Evolutionary conservation across 2,797 vertebrate species (phyloP).

Genomic region (Lacerta agilis): DNA sequence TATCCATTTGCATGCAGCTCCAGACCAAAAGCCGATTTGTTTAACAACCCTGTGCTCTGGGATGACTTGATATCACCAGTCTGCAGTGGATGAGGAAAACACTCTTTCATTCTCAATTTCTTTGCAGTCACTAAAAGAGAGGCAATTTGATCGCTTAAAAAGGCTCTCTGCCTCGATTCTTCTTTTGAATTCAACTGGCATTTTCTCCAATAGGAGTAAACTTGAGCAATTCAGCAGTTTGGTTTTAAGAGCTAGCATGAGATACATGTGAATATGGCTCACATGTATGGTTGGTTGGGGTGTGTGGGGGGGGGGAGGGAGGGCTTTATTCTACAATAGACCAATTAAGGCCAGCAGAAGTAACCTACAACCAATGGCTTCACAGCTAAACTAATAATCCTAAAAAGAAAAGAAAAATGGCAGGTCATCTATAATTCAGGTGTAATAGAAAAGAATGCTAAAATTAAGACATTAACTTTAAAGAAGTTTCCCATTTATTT

Average conservation of each 20-base stretch:
- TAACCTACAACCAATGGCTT: not conserved
- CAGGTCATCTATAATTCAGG: no score
- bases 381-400: not conserved
- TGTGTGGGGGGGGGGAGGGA: not conserved
- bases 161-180: constrained; percentile 12
- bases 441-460: not conserved
- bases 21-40: constrained; percentile 2
- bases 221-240: not conserved
- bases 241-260: not conserved
- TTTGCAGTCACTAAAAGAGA: not conserved
- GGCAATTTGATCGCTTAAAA: rapidly evolving
- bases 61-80: constrained; percentile 2
- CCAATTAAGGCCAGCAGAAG: not conserved
- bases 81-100: constrained; percentile 10
- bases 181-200: not conserved
- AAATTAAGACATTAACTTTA: not conserved
- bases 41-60: constrained; percentile 2
- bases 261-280: no score
- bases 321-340: not conserved
- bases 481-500: not conserved
- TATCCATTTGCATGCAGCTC: constrained; percentile 10
- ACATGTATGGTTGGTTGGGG: not conserved
- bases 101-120: constrained; percentile 11
- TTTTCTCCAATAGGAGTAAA: not conserved
- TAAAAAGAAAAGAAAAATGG: not conserved